phyloP scores from a whole-genome alignment of 1,140 invertebrate genomes.

The Halyomorpha halys region DNA sequence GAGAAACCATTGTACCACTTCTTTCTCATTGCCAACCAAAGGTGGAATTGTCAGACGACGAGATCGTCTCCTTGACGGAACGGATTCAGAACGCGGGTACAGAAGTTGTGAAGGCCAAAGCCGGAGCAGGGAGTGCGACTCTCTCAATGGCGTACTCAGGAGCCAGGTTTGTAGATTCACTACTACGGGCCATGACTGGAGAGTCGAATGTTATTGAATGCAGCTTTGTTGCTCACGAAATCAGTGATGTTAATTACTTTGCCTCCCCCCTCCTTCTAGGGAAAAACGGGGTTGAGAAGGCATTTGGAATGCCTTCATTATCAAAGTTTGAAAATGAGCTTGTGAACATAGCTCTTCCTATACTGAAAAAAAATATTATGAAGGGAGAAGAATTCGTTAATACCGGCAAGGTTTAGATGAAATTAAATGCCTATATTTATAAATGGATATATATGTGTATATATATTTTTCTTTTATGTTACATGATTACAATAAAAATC shows the following conservation, averaged over 20 bases:
- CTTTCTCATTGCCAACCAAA: constrained; percentile 80
- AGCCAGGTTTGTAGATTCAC: constrained; percentile 74
- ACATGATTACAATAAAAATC: too few species aligned
- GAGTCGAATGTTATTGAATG: constrained; percentile 86
- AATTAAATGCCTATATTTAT: too few species aligned
- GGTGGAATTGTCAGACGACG: constrained; percentile 57
- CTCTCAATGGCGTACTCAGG: constrained; percentile 99
- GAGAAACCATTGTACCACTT: constrained; percentile 93
- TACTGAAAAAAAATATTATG: constrained; percentile 89
- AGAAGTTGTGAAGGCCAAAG: constrained; percentile 98
- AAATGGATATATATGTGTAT: too few species aligned
- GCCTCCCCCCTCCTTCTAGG: constrained; percentile 87
- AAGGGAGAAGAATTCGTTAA: constrained; percentile 90
- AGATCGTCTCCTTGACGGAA: constrained; percentile 67
- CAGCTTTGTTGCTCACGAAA: constrained; percentile 80
- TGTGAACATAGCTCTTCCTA: constrained; percentile 79
- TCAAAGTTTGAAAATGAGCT: constrained; percentile 77
- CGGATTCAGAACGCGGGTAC: constrained; percentile 96
- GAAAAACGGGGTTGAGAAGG: constrained; percentile 86
- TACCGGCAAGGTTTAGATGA: constrained; percentile 30
- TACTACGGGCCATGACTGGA: constrained; percentile 73
- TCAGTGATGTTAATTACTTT: constrained; percentile 87
- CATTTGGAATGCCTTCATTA: constrained; percentile 83
- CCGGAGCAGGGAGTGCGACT: constrained; percentile 94
- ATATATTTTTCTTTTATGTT: too few species aligned